Evolutionary conservation across 2,113 vertebrate genomes (phyloP), one percentile per base, ranked within the genome.

Genomic region (Meriones unguiculatus): DNA sequence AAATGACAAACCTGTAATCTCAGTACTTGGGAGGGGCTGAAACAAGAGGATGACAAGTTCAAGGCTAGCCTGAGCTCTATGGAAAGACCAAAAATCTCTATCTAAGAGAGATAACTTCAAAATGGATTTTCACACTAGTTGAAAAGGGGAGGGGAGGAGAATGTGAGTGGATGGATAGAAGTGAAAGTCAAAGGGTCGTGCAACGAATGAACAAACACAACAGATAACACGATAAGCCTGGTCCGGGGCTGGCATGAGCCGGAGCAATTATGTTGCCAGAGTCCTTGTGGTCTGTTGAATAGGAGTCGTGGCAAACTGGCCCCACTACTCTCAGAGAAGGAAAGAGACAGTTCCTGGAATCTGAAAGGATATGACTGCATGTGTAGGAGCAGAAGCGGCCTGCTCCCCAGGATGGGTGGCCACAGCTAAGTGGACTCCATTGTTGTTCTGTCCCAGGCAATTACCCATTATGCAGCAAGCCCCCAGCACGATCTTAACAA

Each of bases 391-490:
- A 0, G 87, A 96, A 89, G 78, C 30, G 5, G 78, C 82, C 86
- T 77, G 90, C 57, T 72, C 62, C 89, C 72, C 32, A 46, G 32
- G 50, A 52, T 82, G 22, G 13, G 41, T 18, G 54, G 38, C n/a
- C 57, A 67, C 87, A 72, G 69, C 94, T 87, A 28, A 98, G 64
- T 86, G 85, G 65, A 65, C 95, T 87, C 65, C 89, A 75, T 73
- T 97, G 91, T 94, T 92, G 57, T 89, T 96, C 81, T 85, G 84
- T 87, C 93, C 89, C 62, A 95, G 95, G 90, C 97, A 98, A 98
- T 98, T 98, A 95, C 96, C 95, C 89, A 90, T 97, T 97, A 89
- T 50, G 87, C 3, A 90, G 93, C 87, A 97, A 98, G 92, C 92
- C 96, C 97, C 96, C 82, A 96, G 82, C 92, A 75, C 22, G 89